Percentiles rank a stretch among this genome's conserved stretches.
Conservation (phyloP, 2,888 invertebrate genomes). For the Parochlus steinenii region DNA sequence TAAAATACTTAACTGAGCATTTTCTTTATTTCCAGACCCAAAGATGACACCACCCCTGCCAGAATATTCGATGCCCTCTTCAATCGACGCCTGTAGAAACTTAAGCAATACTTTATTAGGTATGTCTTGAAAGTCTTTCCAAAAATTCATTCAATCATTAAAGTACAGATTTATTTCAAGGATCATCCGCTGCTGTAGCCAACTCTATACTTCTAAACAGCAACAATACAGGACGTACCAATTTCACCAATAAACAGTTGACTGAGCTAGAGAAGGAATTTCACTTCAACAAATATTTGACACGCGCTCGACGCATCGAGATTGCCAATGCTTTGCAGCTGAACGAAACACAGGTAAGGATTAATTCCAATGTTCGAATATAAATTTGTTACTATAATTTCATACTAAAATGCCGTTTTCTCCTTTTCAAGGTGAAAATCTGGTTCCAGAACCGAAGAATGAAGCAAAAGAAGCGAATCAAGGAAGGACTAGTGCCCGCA, state of each 20-base stretch:
- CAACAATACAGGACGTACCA: constrained; percentile 87
- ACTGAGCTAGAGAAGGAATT: constrained; percentile 99
- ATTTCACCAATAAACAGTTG: constrained; percentile 98
- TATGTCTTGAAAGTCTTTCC: too few relatives aligned
- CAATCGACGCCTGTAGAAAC: constrained; percentile 26
- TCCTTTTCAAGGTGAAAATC: constrained; percentile 52
- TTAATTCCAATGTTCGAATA: too few relatives aligned
- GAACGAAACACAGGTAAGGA: constrained; percentile 74
- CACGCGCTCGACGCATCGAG: constrained; percentile 89
- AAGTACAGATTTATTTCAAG: constrained; percentile 8
- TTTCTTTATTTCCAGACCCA: constrained; percentile 43
- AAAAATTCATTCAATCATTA: neutral
- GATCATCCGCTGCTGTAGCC: constrained; percentile 7
- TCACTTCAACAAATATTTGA: constrained; percentile 98
- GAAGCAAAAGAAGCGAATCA: constrained; percentile 96
- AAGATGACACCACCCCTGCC: constrained; percentile 42
- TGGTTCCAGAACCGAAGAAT: constrained; percentile 98
- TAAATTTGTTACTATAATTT: too few relatives aligned
- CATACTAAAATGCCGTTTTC: too few relatives aligned
- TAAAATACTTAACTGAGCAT: constrained; percentile 8
- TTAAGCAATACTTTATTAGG: constrained; percentile 22
- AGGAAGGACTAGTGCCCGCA: constrained; percentile 67
- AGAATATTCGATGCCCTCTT: constrained; percentile 32
- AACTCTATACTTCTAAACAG: constrained; percentile 25
- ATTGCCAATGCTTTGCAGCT: constrained; percentile 91